Conservation (phyloP, 2,113 vertebrate genomes). For the Gracilinanus agilis region DNA sequence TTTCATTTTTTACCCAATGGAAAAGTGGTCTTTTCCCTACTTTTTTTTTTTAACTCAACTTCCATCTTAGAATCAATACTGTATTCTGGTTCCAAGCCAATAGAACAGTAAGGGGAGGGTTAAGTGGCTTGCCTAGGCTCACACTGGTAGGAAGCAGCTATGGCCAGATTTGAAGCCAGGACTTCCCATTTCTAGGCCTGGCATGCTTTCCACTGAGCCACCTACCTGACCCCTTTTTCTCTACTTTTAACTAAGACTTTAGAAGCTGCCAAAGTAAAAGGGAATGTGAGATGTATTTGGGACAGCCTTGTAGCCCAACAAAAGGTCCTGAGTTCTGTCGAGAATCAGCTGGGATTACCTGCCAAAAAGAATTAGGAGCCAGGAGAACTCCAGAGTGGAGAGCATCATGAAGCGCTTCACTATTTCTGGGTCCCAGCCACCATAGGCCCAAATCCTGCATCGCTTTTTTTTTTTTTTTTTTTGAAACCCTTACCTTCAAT, state of each 20-base stretch:
- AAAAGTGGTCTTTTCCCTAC: background rate
- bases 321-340: background rate
- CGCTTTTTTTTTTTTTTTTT: too few relatives aligned
- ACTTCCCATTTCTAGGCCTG: too few relatives aligned
- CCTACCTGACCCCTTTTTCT: background rate
- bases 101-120: too few relatives aligned
- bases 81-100: too few relatives aligned
- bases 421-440: background rate
- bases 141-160: too few relatives aligned
- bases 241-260: background rate
- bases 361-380: background rate
- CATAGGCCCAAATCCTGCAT: background rate
- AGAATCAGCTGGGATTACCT: background rate
- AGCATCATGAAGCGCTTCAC: background rate
- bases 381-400: background rate
- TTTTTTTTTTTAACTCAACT: too few relatives aligned
- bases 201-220: too few relatives aligned
- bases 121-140: too few relatives aligned
- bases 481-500: too few relatives aligned
- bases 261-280: background rate
- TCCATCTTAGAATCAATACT: too few relatives aligned
- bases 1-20: background rate
- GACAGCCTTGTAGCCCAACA: background rate
- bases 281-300: background rate
- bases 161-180: too few relatives aligned